Conservation (phyloP, 1,140 invertebrate species). For the Cherax destructor region DNA sequence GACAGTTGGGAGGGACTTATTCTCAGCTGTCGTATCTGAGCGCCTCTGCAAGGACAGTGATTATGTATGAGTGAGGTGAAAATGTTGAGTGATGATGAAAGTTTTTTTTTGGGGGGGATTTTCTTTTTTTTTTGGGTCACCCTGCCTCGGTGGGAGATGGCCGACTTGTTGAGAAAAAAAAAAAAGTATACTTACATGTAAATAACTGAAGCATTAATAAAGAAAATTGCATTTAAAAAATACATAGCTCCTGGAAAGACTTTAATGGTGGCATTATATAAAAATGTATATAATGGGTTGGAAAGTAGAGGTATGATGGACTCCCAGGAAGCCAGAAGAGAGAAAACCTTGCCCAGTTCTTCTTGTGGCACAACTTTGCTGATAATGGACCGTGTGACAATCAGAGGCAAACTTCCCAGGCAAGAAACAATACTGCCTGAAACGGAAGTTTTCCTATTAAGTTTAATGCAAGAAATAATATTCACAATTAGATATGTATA, state of each 20-base stretch:
- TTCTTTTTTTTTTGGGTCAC: no score
- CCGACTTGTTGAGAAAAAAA: no score
- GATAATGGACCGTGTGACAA: constrained; percentile 46
- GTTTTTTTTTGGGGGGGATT: no score
- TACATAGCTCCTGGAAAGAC: constrained; percentile 50
- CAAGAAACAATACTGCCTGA: constrained; percentile 20
- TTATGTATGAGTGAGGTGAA: no score
- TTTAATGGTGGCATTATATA: constrained; percentile 38
- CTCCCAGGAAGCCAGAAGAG: constrained; percentile 52
- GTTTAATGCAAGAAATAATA: neutral
- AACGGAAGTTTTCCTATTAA: neutral
- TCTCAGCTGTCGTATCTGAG: no score
- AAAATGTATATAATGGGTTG: constrained; percentile 41
- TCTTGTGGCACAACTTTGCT: constrained; percentile 37
- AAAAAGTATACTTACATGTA: constrained; percentile 30
- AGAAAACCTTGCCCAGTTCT: constrained; percentile 52
- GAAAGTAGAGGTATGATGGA: constrained; percentile 31
- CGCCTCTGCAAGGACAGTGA: no score
- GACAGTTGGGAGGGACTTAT: no score
- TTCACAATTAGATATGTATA: neutral
- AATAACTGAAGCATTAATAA: neutral
- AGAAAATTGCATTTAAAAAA: neutral
- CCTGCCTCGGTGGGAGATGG: no score
- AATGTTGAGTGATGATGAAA: no score
- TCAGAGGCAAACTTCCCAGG: constrained; percentile 29